A percentile compares a stretch with the other conserved stretches of the same genome.
Conservation (phyloP, 2,797 vertebrate genomes). For the Adelosebastes latens region DNA sequence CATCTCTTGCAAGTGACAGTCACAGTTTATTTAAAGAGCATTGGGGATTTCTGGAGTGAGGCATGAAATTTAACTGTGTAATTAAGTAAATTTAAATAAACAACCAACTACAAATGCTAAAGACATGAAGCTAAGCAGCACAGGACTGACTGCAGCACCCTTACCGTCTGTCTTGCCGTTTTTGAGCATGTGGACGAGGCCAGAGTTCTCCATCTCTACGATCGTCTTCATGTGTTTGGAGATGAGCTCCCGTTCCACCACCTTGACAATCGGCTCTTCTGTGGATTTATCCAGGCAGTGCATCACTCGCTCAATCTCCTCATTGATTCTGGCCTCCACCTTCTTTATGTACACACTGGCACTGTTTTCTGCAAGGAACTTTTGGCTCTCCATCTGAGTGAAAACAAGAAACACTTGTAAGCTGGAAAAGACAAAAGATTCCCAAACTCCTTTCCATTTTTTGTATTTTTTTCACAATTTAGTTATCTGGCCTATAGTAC, state of each 20-base stretch:
- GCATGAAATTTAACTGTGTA: neutral
- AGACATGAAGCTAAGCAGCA: neutral
- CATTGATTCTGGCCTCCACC: slow-evolving; percentile 97
- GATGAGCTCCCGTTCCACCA: slow-evolving; percentile 96
- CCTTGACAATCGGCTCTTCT: slow-evolving; percentile 96
- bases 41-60: neutral
- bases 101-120: neutral
- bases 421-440: neutral
- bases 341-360: slow-evolving; percentile 99
- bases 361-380: slow-evolving; percentile 98
- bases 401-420: slow-evolving; percentile 2
- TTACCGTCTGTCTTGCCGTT: slow-evolving; percentile 96
- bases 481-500: neutral
- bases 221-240: slow-evolving; percentile 99
- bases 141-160: neutral
- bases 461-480: neutral
- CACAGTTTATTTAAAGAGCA: neutral
- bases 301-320: slow-evolving; percentile 98
- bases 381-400: slow-evolving; percentile 97
- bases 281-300: slow-evolving; percentile 98
- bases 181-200: slow-evolving; percentile 97
- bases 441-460: neutral
- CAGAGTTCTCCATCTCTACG: slow-evolving; percentile 98
- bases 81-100: neutral
- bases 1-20: neutral